phyloP scores from a whole-genome alignment of 2,113 vertebrate species.

The Beaufortia kweichowensis region DNA sequence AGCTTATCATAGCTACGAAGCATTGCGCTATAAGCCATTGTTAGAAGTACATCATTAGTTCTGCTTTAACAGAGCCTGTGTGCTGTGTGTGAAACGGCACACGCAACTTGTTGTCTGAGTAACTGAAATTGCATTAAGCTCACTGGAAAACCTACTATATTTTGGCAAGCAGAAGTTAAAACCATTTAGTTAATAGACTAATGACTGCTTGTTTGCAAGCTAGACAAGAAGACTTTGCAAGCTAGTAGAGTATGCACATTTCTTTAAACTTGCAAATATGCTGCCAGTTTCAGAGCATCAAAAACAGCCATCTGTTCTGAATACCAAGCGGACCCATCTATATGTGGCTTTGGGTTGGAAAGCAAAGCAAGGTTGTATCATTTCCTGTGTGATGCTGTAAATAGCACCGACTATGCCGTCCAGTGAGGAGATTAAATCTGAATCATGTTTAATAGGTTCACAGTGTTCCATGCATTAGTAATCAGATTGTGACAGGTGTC shows the following conservation, averaged over 20 bases:
- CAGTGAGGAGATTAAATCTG: not conserved
- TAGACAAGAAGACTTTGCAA: not conserved
- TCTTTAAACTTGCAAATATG: not conserved
- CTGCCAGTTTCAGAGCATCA: not conserved
- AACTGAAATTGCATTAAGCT: not conserved
- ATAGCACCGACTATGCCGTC: not conserved
- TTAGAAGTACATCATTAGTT: not conserved
- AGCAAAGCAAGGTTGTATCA: not conserved
- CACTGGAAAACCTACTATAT: not conserved
- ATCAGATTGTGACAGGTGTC: conserved; percentile 21
- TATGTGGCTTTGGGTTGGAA: not conserved
- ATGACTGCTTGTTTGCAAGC: not conserved
- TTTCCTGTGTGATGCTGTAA: not conserved
- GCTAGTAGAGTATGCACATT: not conserved
- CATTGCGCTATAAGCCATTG: not conserved
- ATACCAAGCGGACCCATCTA: not conserved
- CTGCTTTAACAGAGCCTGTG: not conserved
- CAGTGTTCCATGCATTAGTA: not conserved
- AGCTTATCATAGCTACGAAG: not conserved
- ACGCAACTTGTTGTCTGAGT: not conserved
- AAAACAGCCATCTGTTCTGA: not conserved
- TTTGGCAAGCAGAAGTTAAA: not conserved
- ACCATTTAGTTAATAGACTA: not conserved
- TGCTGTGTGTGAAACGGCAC: not conserved
- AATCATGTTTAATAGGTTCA: conserved; percentile 1